Conservation (phyloP, 2,888 invertebrate genomes). For the Odontocolon sp. region DNA sequence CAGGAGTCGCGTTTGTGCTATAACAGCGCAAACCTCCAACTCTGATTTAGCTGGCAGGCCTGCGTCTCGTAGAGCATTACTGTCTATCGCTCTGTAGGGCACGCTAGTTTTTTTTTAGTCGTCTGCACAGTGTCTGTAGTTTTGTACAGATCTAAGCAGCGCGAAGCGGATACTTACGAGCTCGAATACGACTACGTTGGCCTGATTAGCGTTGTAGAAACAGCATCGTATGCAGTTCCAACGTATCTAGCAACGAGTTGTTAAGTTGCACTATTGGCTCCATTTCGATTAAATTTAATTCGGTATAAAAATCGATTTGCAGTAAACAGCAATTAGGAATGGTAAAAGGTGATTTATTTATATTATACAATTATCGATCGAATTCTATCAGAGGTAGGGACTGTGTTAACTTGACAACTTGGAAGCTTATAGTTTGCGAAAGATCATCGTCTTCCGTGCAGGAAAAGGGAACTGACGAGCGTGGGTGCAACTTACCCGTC, state of each 20-base stretch:
- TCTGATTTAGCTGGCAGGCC: neutral
- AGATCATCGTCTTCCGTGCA: neutral
- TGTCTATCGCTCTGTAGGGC: constrained; percentile 18
- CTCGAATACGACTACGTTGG: constrained; percentile 42
- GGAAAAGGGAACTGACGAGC: neutral
- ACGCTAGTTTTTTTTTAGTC: constrained; percentile 14
- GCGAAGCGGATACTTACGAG: constrained; percentile 47
- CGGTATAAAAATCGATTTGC: too few relatives aligned
- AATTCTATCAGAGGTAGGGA: too few relatives aligned
- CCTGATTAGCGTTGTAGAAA: constrained; percentile 38
- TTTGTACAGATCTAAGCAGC: constrained; percentile 25
- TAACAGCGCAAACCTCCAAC: constrained; percentile 31
- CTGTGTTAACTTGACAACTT: too few relatives aligned
- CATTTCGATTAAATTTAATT: too few relatives aligned
- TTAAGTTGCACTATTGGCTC: too few relatives aligned
- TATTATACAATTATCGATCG: too few relatives aligned
- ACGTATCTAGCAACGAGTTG: too few relatives aligned
- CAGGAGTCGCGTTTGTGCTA: constrained; percentile 38
- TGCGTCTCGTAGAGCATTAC: neutral
- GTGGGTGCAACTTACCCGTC: constrained; percentile 26
- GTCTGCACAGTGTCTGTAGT: constrained; percentile 28
- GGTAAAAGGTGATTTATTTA: too few relatives aligned
- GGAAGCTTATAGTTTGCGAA: neutral
- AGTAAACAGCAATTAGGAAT: too few relatives aligned
- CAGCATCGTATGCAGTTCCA: too few relatives aligned